Evolutionary conservation across 1,140 invertebrate species (phyloP).

Genomic region (Aphis craccivora): DNA sequence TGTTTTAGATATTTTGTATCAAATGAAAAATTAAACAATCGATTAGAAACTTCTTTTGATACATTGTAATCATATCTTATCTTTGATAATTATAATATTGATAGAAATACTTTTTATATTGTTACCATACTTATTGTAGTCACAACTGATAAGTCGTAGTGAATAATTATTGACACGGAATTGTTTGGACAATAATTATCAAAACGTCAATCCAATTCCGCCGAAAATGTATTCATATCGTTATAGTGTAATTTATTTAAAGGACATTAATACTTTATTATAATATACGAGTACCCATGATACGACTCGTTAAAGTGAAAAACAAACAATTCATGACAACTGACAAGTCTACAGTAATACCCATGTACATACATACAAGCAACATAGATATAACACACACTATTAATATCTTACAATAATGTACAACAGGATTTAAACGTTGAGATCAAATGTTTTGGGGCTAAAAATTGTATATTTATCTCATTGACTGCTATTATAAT

Average conservation of each 20-base stretch:
- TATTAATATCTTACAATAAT: background rate
- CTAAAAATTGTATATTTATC: background rate
- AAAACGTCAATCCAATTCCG: background rate
- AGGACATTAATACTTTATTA: background rate
- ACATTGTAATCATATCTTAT: conserved; percentile 19
- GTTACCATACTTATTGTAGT: conserved; percentile 6
- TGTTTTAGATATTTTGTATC: background rate
- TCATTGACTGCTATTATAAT: background rate
- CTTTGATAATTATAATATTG: conserved; percentile 22
- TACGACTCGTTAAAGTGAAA: background rate
- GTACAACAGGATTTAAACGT: background rate
- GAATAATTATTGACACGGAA: conserved; percentile 37
- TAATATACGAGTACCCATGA: background rate
- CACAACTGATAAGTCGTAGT: background rate
- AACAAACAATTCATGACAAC: background rate
- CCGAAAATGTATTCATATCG: background rate
- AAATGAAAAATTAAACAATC: conserved; percentile 22
- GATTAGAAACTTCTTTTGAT: conserved; percentile 47
- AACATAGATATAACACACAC: background rate
- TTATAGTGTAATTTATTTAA: background rate
- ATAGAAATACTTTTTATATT: background rate
- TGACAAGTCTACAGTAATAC: background rate
- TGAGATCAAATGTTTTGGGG: background rate
- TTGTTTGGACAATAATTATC: conserved; percentile 12
- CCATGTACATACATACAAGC: background rate